These are phyloP conservation scores for Cyanoliseus patagonus DNA, from an alignment of 2,113 vertebrate genomes.

Conservation along the genomic window DNA sequence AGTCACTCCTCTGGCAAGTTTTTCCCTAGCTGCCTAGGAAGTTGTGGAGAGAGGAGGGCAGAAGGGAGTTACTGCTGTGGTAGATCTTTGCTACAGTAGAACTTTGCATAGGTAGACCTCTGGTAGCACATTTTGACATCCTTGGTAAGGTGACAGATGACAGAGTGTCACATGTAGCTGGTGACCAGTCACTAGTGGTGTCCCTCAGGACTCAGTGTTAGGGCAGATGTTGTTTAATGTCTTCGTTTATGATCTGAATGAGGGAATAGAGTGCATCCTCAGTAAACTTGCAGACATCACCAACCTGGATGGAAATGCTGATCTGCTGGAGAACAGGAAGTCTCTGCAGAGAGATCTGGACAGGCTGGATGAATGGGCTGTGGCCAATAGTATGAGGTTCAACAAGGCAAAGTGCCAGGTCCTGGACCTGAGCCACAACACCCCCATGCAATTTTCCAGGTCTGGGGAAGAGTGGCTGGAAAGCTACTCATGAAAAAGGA, in stretches of 20 bases:
- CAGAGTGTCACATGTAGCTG: background rate
- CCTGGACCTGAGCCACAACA: background rate
- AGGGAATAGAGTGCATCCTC: background rate
- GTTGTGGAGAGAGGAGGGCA: background rate
- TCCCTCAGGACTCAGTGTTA: background rate
- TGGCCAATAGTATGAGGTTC: background rate
- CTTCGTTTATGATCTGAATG: background rate
- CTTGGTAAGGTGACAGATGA: background rate
- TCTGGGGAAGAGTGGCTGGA: background rate
- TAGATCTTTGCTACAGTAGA: background rate
- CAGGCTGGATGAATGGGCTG: background rate
- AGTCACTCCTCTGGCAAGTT: background rate
- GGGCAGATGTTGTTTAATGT: background rate
- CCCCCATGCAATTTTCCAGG: background rate
- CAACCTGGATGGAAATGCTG: background rate
- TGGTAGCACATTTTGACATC: fast-evolving
- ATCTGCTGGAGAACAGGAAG: background rate
- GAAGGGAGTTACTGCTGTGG: background rate
- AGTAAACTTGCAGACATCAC: background rate
- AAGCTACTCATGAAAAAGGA: background rate
- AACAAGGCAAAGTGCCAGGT: background rate
- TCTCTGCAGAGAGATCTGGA: background rate
- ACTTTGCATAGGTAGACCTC: background rate
- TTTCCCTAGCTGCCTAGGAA: background rate
- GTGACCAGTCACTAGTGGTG: background rate